Evolutionary conservation across 2,113 vertebrate genomes (phyloP), one percentile per base, ranked within the genome.

Genomic region (Oryzias celebensis): DNA sequence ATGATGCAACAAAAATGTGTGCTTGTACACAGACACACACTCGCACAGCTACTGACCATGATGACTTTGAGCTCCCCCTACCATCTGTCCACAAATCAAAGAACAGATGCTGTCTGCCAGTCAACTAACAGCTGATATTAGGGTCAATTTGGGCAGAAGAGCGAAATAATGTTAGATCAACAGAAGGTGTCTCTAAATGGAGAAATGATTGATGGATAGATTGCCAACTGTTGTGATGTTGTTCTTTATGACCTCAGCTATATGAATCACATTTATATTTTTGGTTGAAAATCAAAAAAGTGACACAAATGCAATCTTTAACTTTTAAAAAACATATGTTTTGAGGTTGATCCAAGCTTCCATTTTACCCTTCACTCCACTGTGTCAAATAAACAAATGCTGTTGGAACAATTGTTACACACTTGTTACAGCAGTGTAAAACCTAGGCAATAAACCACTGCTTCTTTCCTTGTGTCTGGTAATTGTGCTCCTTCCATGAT

Each of bases 41-140:
- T 24, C 60, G 6, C 71, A 58, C 67, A 66, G 52, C 52, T 62
- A 68, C 68, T 63, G 71, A 68, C 61, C 68, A 58, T 17, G 20
- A 52, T 83, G 88, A 90, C 88, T 85, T 90, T 90, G 79, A 87
- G 71, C 65, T 60, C 81, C 69, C 75, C 79, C 81, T 77, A 79
- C 81, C 85, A 87, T 86, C 84, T 87, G 84, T 84, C 79, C 61
- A 84, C 70, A 79, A 83, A 85, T 87, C 85, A 84, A 62, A 70
- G 80, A 86, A 65, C 88, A 90, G 87, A 81, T 88, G 88, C 81
- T 84, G 58, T 56, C 79, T 80, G 87, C 72, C 88, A 79, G 65
- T 88, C 86, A 84, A 80, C 71, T 81, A 85, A 87, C 75, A 75
- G 73, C 55, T 61, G 63, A 83, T 83, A 84, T 86, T 88, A 88